Conservation (phyloP, 2,113 vertebrate genomes). For the Phodopus roborovskii region DNA sequence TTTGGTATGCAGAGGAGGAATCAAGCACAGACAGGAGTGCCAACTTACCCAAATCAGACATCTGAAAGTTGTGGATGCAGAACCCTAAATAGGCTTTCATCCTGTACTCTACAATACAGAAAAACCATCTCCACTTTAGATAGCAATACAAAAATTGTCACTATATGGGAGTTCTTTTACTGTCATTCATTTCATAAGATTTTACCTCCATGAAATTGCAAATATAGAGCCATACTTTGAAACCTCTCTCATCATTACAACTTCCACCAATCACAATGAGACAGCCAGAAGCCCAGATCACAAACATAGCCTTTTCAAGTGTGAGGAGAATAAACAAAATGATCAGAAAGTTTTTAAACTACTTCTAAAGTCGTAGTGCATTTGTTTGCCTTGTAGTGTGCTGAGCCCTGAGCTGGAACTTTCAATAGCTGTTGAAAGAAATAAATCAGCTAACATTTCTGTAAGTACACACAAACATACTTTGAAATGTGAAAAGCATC, state of each 20-base stretch:
- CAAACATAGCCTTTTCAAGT: neutral
- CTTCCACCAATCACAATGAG: neutral
- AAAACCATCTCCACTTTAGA: neutral
- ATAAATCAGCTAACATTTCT: neutral
- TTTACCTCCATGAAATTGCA: constrained; percentile 27
- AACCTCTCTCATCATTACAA: neutral
- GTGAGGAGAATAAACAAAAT: neutral
- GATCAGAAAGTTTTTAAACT: neutral
- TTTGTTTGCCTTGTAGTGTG: neutral
- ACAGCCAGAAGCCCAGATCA: neutral
- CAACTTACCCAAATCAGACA: neutral
- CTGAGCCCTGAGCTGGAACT: no score
- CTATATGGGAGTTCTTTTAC: neutral
- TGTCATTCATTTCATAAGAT: neutral
- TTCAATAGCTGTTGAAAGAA: neutral
- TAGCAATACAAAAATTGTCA: neutral
- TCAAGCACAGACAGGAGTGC: neutral
- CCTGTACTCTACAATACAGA: neutral
- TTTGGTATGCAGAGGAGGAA: neutral
- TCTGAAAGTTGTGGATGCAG: neutral
- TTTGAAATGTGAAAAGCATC: neutral
- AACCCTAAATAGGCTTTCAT: neutral
- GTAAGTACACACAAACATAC: neutral
- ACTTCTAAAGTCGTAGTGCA: neutral
- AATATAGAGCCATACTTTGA: neutral